Percentiles rank a stretch among this genome's conserved stretches.
These are phyloP conservation scores for Stigmatopora argus DNA, from an alignment of 2,113 vertebrate genomes.

Conservation along the genomic window DNA sequence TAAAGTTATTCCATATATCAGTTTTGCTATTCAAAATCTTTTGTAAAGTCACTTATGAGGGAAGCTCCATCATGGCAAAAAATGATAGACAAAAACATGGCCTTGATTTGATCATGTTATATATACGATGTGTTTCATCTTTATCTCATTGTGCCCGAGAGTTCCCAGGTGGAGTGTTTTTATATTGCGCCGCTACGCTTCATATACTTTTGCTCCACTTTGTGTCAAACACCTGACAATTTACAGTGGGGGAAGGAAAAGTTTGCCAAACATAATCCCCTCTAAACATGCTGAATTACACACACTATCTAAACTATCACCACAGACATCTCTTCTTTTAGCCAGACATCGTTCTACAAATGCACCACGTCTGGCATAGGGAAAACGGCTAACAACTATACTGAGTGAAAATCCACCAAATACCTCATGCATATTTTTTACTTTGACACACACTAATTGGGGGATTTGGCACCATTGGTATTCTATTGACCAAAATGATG, in stretches of 20 bases:
- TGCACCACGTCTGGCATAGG: background rate
- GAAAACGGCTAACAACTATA: background rate
- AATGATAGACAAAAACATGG: slow-evolving; percentile 14
- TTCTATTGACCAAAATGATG: no score
- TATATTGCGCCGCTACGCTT: slow-evolving; percentile 28
- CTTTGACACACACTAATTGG: no score
- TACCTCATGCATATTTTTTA: no score
- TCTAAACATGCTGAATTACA: slow-evolving; percentile 37
- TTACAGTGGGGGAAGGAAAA: slow-evolving; percentile 21
- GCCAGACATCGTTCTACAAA: slow-evolving; percentile 20
- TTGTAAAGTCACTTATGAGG: slow-evolving; percentile 42
- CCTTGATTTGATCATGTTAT: slow-evolving; percentile 43
- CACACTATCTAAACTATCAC: slow-evolving; percentile 29
- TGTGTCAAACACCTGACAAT: slow-evolving; percentile 50
- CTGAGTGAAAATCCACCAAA: background rate
- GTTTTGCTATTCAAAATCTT: slow-evolving; percentile 25
- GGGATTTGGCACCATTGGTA: no score
- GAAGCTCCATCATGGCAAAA: slow-evolving; percentile 41
- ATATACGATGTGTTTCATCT: slow-evolving; percentile 42
- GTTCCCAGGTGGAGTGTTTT: slow-evolving; percentile 55
- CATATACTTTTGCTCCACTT: slow-evolving; percentile 39
- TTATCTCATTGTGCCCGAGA: slow-evolving; percentile 54
- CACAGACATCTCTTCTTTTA: slow-evolving; percentile 20
- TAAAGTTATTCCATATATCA: background rate
- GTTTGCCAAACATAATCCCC: slow-evolving; percentile 39